phyloP scores from a whole-genome alignment of 2,797 vertebrate genomes.

The Pteropus rufus region DNA sequence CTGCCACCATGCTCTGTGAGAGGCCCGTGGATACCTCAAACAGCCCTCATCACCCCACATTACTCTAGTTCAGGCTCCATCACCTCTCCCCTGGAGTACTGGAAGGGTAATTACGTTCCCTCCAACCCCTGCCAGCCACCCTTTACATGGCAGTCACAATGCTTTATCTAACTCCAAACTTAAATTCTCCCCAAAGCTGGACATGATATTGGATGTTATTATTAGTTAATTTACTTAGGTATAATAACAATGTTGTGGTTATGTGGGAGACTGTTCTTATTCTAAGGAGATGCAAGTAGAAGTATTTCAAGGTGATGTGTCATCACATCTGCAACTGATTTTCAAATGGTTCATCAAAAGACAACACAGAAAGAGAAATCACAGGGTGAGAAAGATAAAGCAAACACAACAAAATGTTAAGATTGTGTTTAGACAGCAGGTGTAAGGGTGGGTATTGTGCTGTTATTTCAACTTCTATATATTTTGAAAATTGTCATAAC shows the following conservation, averaged over 20 bases:
- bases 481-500: neutral
- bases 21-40: neutral
- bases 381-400: neutral
- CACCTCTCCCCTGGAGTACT: neutral
- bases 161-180: neutral
- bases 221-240: neutral
- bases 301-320: neutral
- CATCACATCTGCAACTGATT: neutral
- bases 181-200: neutral
- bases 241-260: neutral
- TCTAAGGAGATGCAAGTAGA: neutral
- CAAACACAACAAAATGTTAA: neutral
- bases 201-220: neutral
- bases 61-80: neutral
- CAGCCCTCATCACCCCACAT: neutral
- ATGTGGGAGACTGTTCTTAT: neutral
- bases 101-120: neutral
- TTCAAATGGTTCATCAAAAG: neutral
- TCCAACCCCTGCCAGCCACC: neutral
- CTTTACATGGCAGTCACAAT: neutral
- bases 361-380: neutral
- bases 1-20: neutral
- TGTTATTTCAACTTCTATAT: neutral
- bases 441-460: neutral
- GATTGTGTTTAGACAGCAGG: neutral